Base-by-base conservation (phyloP, 2,888 invertebrate species). In the Sisyra nigra region DNA sequence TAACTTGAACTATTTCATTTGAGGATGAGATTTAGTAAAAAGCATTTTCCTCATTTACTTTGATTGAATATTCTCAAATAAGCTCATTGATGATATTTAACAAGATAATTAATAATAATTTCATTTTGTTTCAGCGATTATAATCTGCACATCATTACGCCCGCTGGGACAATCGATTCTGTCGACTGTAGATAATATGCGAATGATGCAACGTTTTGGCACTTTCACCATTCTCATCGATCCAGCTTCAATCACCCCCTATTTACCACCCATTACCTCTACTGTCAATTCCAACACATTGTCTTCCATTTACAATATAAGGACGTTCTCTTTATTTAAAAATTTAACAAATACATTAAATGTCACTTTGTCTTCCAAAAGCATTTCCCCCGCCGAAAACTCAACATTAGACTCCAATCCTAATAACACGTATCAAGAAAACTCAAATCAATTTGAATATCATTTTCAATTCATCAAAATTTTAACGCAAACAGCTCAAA, bases 91-190 rank as follows among this genome's bases (percentile, higher is more conserved):
- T 7, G 3, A 5, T 24, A 24, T 24, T 24, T 24, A 24, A 24
- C 24, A 24, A 24, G 24, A 7, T 24, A 24, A 24, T 24, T 24
- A 24, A 24, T 24, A 24, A 13, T 33, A 9, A 14, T 2, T 38
- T 46, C 45, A 48, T 45, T 50, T 52, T 52, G 44, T 59, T 59
- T 42, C 62, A 70, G 70, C 60, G 9, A 61, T 70, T 38, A 55
- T 72, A 8, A 54, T 72, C 33, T 71, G 70, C 51, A 55, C 69
- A 45, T 66, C 71, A n/a, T 56, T 65, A 42, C 61, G 65, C 50
- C 58, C 60, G 15, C 53, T 57, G 11, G 64, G 65, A 2, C 56
- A 53, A 46, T 55, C 48, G 14, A 61, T 67, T 31, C 54, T 69
- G 37, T 50, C 56, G 46, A 61, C 65, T 33, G 55, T 69, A 34